Evolutionary conservation across 2,113 vertebrate genomes (phyloP), one percentile per base, ranked within the genome.

Genomic region (Takifugu bimaculatus): DNA sequence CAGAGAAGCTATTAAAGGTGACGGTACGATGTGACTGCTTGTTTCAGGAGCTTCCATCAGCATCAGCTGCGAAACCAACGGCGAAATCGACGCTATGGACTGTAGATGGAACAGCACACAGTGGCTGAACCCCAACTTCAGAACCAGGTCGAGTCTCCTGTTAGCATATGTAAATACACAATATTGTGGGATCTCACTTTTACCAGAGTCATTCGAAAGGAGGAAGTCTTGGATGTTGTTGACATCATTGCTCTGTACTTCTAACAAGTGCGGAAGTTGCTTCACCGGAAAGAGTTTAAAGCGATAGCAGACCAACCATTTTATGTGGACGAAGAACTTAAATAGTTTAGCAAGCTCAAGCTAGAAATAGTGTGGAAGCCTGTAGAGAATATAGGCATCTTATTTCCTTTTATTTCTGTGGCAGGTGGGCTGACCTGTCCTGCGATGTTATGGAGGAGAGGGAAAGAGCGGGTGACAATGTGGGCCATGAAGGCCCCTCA

Each of bases 31-130:
- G 20, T 52, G 5, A 15, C 2, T 15, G 12, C 64, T 43, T 78
- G 32, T 85, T 76, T 57, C 65, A 91, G 90, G 87, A 56, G 82
- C 70, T 11, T 75, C 65, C 44, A 77, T 88, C 27, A 88, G 95
- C 83, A 88, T 94, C 82, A 92, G 81, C 9, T 98, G 97, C 84
- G 87, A 92, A 85, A 96, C 94, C 5, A 91, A 92, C 35, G 94
- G 93, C 0, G 84, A 91, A 63, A 85, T 93, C 0, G 80, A 90
- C 53, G 89, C 87, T 39, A 96, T 98, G 95, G 93, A 89, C 65
- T 99, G 97, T 71, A 92, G 86, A 67, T 98, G 97, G 96, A 88
- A 85, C 50, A 85, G 71, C 82, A 76, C 50, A 68, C 87, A 29
- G 50, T 73, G 57, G 91, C 84, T 63, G 11, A 82, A 82, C 47